Percentiles rank a stretch among this genome's conserved stretches.
phyloP scores from a whole-genome alignment of 2,888 invertebrate genomes.

The Ametastegia equiseti region DNA sequence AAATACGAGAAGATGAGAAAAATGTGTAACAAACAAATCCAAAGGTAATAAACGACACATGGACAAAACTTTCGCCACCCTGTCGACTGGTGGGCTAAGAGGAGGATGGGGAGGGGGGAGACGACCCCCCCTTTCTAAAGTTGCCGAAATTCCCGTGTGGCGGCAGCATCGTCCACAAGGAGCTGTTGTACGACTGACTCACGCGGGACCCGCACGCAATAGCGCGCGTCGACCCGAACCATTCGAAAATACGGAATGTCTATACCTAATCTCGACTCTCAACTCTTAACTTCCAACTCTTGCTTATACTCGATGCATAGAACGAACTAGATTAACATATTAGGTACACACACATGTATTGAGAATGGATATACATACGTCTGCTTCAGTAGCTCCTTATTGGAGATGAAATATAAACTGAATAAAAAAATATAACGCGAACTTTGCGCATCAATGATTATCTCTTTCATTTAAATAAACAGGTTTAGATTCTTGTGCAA shows the following conservation, averaged over 20 bases:
- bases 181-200: constrained; percentile 62
- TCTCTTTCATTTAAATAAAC: too few relatives aligned
- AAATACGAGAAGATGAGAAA: neutral
- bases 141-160: constrained; percentile 73
- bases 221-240: constrained; percentile 48
- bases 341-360: too few relatives aligned
- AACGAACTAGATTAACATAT: too few relatives aligned
- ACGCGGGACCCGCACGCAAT: constrained; percentile 69
- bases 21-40: neutral
- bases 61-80: constrained; percentile 73
- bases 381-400: too few relatives aligned
- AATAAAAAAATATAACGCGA: too few relatives aligned
- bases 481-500: too few relatives aligned
- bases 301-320: too few relatives aligned
- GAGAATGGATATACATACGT: too few relatives aligned
- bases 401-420: too few relatives aligned
- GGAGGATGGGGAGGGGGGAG: constrained; percentile 59
- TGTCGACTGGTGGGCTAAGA: constrained; percentile 49
- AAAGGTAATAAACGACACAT: constrained; percentile 49
- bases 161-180: constrained; percentile 71
- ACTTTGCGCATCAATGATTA: too few relatives aligned
- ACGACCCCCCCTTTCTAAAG: constrained; percentile 64
- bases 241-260: constrained; percentile 41
- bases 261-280: too few relatives aligned
- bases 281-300: too few relatives aligned